These are phyloP conservation scores for Piaya cayana DNA, from an alignment of 2,113 vertebrate genomes.

Conservation along the genomic window DNA sequence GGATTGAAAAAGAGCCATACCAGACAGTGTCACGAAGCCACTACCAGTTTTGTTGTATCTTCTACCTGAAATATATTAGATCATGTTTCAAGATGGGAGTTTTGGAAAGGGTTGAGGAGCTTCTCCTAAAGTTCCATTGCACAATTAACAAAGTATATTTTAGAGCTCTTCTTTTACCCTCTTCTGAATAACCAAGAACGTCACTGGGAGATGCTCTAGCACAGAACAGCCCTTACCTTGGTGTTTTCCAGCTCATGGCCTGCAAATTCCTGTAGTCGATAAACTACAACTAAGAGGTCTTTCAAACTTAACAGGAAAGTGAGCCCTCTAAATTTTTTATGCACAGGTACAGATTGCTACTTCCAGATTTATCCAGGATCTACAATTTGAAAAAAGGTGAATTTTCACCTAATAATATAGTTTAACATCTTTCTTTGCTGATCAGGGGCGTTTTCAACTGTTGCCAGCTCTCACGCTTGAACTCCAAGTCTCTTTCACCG, in stretches of 20 bases:
- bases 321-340: not conserved
- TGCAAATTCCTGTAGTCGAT: not conserved
- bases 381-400: not conserved
- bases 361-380: not conserved
- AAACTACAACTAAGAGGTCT: not conserved
- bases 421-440: not conserved
- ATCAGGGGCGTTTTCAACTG: not conserved
- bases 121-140: not conserved
- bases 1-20: not conserved
- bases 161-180: not conserved
- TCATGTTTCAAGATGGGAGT: not conserved
- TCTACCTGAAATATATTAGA: not conserved
- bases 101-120: not conserved
- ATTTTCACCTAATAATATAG: not conserved
- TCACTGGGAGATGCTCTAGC: not conserved
- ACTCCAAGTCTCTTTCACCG: not conserved
- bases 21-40: not conserved
- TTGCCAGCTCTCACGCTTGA: not conserved
- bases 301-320: not conserved
- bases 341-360: not conserved
- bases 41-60: not conserved
- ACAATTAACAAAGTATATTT: not conserved
- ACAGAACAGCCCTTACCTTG: not conserved
- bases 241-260: not conserved
- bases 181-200: not conserved